Evolutionary conservation across 2,797 vertebrate genomes (phyloP), one percentile per base, ranked within the genome.

Genomic region (Manis crassicaudata): DNA sequence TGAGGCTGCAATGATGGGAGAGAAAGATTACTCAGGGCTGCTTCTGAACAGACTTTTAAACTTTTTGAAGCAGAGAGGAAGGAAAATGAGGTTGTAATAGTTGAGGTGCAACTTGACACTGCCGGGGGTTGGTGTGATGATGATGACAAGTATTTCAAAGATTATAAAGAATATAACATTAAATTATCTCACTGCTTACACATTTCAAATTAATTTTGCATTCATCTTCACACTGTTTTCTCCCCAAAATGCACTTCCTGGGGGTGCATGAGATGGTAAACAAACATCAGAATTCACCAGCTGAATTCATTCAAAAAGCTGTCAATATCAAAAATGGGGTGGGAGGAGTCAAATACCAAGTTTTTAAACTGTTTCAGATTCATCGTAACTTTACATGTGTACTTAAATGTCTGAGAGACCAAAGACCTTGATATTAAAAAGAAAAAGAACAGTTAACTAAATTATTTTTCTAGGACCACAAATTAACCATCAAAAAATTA

Each of bases 381-480:
- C 79, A 93, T 65, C 68, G 85, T 67, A 56, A 91, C 76, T 91
- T 95, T 68, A 68, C 90, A 76, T 58, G 50, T 75, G 23, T 81
- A 90, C 40, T 65, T 32, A 54, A 81, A 20, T 79, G 18, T 73
- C 63, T 76, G 72, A 54, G 2, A 43, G 92, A 94, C 72, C 20
- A 79, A 88, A 94, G 16, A 60, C 56, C 81, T 86, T 80, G 68
- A 12, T 85, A 37, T 82, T 80, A 18, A 68, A 89, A 92, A 84
- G 73, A 73, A 40, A 89, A 92, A 84, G 73, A 73, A 40, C n/a
- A 58, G 23, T 75, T 62, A 88, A 32, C 11, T 32, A 7, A 11
- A 56, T 81, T 67, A 37, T 83, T 96, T 94, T 94, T 70, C 70
- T 79, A 63, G 40, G 50, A 63, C 75, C 35, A 17, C 52, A 56